Conservation (phyloP, 2,888 invertebrate species). For the Chironomus tentans region DNA sequence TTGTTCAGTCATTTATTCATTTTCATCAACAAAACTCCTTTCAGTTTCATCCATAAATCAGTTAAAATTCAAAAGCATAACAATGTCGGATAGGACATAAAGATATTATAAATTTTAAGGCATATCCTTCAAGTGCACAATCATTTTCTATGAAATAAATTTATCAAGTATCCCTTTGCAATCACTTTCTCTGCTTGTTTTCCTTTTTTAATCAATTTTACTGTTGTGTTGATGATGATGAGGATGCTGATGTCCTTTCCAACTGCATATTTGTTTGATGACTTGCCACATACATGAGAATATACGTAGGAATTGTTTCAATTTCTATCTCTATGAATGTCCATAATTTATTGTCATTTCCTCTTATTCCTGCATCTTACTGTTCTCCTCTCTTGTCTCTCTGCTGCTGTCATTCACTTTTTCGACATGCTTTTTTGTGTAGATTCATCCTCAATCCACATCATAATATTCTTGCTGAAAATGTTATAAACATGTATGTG, state of each 20-base stretch:
- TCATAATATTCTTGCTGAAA: background rate
- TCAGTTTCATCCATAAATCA: no score
- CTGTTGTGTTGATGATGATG: background rate
- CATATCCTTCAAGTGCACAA: no score
- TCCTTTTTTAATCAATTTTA: background rate
- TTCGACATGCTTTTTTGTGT: background rate
- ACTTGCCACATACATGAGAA: background rate
- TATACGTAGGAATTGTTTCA: no score
- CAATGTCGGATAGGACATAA: no score
- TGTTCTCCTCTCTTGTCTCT: background rate
- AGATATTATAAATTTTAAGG: no score
- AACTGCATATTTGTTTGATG: background rate
- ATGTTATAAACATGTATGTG: background rate
- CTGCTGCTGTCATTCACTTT: background rate
- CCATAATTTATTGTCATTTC: background rate
- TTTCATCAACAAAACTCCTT: no score
- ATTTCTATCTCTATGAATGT: background rate
- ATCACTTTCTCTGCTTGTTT: background rate
- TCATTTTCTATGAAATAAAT: no score
- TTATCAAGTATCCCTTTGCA: no score
- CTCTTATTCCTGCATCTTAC: background rate
- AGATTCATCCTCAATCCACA: background rate
- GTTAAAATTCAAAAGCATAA: no score
- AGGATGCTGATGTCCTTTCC: background rate
- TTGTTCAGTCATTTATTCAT: background rate